A percentile compares a stretch with the other conserved stretches of the same genome.
These are phyloP conservation scores for Agriopis leucophaearia DNA, from an alignment of 2,888 invertebrate species.

Conservation along the genomic window DNA sequence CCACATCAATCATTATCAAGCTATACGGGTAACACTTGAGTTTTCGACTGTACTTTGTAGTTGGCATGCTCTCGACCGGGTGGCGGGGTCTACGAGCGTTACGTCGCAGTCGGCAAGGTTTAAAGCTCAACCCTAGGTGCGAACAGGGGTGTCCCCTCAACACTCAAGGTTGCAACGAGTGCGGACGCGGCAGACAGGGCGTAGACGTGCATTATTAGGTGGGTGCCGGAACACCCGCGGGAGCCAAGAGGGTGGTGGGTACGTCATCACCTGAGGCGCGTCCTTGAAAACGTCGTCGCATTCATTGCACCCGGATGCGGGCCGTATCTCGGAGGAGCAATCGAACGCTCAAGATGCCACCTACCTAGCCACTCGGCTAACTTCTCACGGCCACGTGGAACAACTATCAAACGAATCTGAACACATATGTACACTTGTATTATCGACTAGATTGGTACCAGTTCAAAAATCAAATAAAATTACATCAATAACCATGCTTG, in stretches of 20 bases:
- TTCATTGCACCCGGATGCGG: conserved; percentile 86
- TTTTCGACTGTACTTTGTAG: conserved; percentile 14
- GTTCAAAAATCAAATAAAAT: not conserved
- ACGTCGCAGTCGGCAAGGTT: conserved; percentile 26
- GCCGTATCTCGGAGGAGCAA: conserved; percentile 75
- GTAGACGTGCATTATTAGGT: conserved; percentile 87
- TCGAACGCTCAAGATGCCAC: conserved; percentile 69
- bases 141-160: conserved; percentile 66
- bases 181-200: conserved; percentile 84
- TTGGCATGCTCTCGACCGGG: conserved; percentile 16
- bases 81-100: conserved; percentile 12
- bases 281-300: conserved; percentile 85
- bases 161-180: conserved; percentile 83
- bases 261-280: conserved; percentile 87
- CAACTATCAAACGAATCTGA: conserved; percentile 10
- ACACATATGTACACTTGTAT: not conserved
- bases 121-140: conserved; percentile 42
- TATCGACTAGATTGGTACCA: not conserved
- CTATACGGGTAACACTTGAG: conserved; percentile 10
- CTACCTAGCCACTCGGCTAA: conserved; percentile 54
- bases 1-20: not conserved
- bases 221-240: conserved; percentile 84
- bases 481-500: not conserved
- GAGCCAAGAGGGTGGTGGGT: conserved; percentile 73
- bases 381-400: conserved; percentile 41